These are phyloP conservation scores for Lophotis ruficrista DNA, from an alignment of 2,113 vertebrate species.

Conservation along the genomic window DNA sequence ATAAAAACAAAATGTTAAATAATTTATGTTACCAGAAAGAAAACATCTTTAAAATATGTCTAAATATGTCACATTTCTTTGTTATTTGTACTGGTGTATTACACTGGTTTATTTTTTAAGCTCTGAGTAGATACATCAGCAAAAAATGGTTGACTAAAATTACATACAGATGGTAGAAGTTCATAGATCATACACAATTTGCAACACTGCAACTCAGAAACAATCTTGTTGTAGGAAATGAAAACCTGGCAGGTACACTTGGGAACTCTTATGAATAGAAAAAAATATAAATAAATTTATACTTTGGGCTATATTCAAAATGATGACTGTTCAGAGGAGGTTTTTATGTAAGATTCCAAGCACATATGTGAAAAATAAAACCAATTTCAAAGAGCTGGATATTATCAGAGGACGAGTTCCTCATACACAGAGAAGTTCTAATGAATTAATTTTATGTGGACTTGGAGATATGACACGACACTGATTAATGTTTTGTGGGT, in stretches of 20 bases:
- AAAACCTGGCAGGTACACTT: background rate
- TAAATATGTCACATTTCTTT: background rate
- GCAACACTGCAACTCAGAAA: background rate
- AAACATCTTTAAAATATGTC: background rate
- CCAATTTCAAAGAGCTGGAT: background rate
- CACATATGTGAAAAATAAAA: background rate
- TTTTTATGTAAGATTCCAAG: background rate
- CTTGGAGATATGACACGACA: background rate
- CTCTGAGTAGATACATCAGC: background rate
- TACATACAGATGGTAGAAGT: background rate
- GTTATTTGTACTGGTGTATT: background rate
- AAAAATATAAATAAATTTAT: background rate
- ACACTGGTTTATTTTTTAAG: background rate
- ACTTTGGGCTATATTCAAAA: background rate
- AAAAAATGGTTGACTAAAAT: background rate
- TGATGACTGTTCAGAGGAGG: accelerated
- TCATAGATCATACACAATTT: background rate
- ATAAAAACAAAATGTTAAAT: background rate
- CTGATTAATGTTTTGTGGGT: background rate
- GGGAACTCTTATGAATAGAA: background rate
- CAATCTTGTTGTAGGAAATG: background rate
- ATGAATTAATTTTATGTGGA: background rate
- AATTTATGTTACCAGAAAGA: background rate
- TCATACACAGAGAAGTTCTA: background rate
- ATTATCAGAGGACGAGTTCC: background rate